phyloP scores from a whole-genome alignment of 2,888 invertebrate genomes.

The Phytoseiulus persimilis region DNA sequence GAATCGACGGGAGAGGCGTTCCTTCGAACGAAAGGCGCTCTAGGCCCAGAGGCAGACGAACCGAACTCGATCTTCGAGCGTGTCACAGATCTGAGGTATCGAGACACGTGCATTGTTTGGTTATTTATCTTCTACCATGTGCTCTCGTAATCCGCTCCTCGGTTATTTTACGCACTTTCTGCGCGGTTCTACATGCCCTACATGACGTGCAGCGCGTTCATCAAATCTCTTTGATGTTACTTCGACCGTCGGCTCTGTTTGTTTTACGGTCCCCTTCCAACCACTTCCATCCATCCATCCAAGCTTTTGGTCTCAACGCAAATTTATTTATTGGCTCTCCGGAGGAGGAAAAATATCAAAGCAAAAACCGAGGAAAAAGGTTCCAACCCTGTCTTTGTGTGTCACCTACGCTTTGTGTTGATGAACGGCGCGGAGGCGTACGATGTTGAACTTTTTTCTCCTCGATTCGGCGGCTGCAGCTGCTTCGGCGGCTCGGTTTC shows the following conservation, averaged over 20 bases:
- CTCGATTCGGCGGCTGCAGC: background rate
- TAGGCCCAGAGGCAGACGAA: background rate
- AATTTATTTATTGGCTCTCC: background rate
- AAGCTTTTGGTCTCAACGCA: background rate
- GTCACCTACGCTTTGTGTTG: slow-evolving; percentile 5
- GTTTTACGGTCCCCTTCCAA: background rate
- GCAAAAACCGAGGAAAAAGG: background rate
- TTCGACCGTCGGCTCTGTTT: background rate
- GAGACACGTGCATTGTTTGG: background rate
- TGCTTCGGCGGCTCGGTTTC: no score
- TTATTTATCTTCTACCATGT: background rate
- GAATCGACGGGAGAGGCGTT: background rate
- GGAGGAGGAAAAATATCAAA: background rate
- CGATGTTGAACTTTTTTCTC: background rate
- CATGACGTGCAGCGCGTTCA: background rate
- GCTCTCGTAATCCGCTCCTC: background rate
- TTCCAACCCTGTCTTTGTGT: background rate
- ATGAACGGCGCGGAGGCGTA: background rate
- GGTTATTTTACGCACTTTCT: background rate
- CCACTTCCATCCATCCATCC: background rate
- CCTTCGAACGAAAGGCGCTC: background rate
- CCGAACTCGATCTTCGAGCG: background rate
- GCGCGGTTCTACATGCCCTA: background rate
- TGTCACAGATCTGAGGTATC: no score
- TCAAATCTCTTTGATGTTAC: background rate